Base-by-base conservation (phyloP, 2,113 vertebrate species). In the Stictonetta naevosa region DNA sequence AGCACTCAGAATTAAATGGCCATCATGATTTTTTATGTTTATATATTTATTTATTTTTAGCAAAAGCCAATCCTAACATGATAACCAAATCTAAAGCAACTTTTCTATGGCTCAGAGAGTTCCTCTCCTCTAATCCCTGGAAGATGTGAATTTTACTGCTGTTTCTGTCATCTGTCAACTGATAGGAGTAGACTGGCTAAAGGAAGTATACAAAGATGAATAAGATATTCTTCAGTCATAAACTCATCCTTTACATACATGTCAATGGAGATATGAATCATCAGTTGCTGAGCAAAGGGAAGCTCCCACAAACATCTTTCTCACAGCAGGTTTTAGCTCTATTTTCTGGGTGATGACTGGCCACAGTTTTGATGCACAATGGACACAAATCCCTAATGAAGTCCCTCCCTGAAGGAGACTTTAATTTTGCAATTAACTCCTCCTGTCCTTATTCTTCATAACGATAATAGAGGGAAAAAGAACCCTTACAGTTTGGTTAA, bases 21-120 rank as follows among this genome's bases (percentile, higher is more conserved):
- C 53, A 8, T 68, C 31, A 4, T 66, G 19, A 31, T 42, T 75
- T 75, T 69, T 59, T 68, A 23, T 50, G 22, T 50, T 50, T 50
- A 50, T 50, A 20, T 46, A 46, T 62, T 77, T 66, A 59, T 80
- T 88, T 89, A 29, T 71, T 68, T 63, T 82, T 25, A 92, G 53
- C 34, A 76, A 64, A 92, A 93, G 8, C 38, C 66, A 84, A 58
- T 91, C 31, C 28, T 82, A 58, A 52, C 15, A 52, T 33, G 67
- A 69, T 91, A 92, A 22, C 28, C 76, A 95, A 90, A 92, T 82
- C 36, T 78, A 90, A 78, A 90, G 50, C 44, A 91, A 85, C 73
- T 92, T 80, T 91, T 74, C 50, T 66, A 34, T 74, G 81, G 14
- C 55, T 82, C 50, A 31, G 44, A 91, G 56, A 84, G 81, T 75